Evolutionary conservation across 2,888 invertebrate genomes (phyloP).

Genomic region (Meiosimyza decipiens): DNA sequence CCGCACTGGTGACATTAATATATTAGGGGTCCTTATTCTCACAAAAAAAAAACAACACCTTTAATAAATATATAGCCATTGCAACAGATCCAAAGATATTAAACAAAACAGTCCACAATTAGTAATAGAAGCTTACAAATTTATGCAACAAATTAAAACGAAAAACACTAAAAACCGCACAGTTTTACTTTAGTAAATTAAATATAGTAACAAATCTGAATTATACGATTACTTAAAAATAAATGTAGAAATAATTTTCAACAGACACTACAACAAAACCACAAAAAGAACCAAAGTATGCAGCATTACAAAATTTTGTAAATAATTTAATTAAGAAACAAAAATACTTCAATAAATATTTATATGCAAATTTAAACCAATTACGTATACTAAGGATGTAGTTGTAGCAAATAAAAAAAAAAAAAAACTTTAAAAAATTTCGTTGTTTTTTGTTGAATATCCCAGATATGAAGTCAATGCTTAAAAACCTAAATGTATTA

Average conservation of each 20-base stretch:
- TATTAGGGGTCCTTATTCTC: too few species aligned
- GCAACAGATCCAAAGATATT: neutral
- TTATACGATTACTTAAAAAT: neutral
- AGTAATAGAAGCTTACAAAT: constrained; percentile 1
- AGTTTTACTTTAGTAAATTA: constrained; percentile 23
- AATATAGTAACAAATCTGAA: neutral
- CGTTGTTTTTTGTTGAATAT: too few species aligned
- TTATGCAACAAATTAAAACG: neutral
- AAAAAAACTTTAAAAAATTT: constrained; percentile 5
- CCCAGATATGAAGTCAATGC: neutral
- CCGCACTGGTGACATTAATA: too few species aligned
- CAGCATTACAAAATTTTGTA: neutral
- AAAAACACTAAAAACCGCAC: constrained; percentile 18
- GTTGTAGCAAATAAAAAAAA: constrained; percentile 14
- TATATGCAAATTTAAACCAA: neutral
- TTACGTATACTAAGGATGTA: constrained; percentile 26
- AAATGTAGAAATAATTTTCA: too few species aligned
- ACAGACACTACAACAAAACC: too few species aligned
- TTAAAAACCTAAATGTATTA: constrained; percentile 25
- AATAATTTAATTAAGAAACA: constrained; percentile 2
- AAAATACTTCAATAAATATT: neutral
- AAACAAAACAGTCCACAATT: constrained; percentile 16
- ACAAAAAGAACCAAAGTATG: too few species aligned
- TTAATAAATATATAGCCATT: neutral
- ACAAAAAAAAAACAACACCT: too few species aligned